Conservation (phyloP, 2,888 invertebrate genomes). For the Ornithoptera alexandrae region DNA sequence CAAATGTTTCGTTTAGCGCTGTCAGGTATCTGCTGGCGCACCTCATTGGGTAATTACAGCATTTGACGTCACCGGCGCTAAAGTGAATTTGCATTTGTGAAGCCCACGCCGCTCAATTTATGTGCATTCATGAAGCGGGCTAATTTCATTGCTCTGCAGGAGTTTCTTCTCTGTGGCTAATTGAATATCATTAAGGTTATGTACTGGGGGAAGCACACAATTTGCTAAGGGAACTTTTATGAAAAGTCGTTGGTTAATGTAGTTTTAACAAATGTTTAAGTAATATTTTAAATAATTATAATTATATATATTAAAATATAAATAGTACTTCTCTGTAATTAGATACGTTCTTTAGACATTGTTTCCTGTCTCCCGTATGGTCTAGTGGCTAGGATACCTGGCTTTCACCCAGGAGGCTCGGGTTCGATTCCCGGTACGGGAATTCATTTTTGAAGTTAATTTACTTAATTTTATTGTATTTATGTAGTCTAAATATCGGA, state of each 20-base stretch:
- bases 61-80: constrained; percentile 42
- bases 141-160: constrained; percentile 32
- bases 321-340: background rate
- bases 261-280: no score
- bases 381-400: constrained; percentile 87
- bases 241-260: no score
- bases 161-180: constrained; percentile 30
- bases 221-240: no score
- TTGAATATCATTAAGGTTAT: constrained; percentile 22
- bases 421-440: constrained; percentile 87
- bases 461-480: no score
- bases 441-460: constrained; percentile 47
- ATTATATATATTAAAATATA: background rate
- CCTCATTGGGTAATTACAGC: constrained; percentile 50
- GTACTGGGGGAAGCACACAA: background rate
- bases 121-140: constrained; percentile 41
- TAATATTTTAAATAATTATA: background rate
- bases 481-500: no score
- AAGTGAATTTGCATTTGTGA: constrained; percentile 55
- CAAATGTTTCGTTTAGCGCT: constrained; percentile 40
- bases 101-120: constrained; percentile 34
- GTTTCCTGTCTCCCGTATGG: constrained; percentile 72
- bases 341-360: background rate
- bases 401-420: constrained; percentile 87
- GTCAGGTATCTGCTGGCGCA: constrained; percentile 40